Conservation (phyloP, 2,113 vertebrate genomes). For the Bothrops jararaca region DNA sequence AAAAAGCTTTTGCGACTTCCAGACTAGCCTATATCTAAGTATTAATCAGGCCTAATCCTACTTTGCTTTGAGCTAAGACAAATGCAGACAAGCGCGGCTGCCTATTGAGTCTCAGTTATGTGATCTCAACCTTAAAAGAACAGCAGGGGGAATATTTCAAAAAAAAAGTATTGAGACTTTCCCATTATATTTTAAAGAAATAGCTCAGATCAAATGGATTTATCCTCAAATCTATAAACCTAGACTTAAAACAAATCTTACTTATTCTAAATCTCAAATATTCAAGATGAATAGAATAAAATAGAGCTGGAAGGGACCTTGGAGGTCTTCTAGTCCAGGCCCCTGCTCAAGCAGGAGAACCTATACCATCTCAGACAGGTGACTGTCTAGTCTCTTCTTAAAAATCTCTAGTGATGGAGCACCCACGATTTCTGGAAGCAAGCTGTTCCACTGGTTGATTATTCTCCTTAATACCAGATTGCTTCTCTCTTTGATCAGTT, state of each 20-base stretch:
- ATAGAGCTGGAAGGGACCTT: too few species aligned
- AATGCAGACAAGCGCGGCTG: background rate
- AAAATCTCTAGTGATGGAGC: too few species aligned
- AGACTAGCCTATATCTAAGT: background rate
- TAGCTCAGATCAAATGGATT: background rate
- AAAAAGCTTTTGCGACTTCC: background rate
- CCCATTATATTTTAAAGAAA: background rate
- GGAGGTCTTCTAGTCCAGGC: too few species aligned
- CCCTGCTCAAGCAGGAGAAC: too few species aligned
- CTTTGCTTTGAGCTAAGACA: background rate
- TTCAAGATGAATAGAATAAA: background rate
- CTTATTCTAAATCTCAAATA: background rate
- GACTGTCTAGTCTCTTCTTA: too few species aligned
- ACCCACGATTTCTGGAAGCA: too few species aligned
- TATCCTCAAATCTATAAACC: background rate
- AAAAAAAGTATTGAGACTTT: background rate
- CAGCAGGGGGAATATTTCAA: background rate
- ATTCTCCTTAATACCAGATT: too few species aligned
- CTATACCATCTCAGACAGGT: too few species aligned
- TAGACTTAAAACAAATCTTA: background rate
- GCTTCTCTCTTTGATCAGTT: too few species aligned
- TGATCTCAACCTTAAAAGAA: background rate
- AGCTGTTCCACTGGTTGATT: too few species aligned
- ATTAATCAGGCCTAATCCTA: background rate
- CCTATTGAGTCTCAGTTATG: background rate